A percentile compares a stretch with the other conserved stretches of the same genome.
These are phyloP conservation scores for Lota lota DNA, from an alignment of 2,113 vertebrate species.

Conservation along the genomic window DNA sequence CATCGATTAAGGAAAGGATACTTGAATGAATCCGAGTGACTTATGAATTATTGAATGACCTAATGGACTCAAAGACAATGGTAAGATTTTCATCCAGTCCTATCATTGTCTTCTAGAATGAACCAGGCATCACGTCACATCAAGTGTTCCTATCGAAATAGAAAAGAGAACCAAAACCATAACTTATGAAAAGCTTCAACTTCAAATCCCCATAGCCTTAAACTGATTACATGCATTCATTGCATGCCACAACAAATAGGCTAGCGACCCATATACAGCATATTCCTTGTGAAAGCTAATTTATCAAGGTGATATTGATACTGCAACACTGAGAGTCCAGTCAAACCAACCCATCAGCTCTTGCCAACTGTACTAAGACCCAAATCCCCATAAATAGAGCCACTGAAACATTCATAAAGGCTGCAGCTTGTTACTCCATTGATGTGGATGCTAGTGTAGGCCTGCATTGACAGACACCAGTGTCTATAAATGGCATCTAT, in stretches of 20 bases:
- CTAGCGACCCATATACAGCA: background rate
- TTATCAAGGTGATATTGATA: slow-evolving; percentile 13
- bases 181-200: slow-evolving; percentile 3
- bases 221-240: slow-evolving; percentile 56
- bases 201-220: slow-evolving; percentile 41
- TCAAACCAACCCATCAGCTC: slow-evolving; percentile 45
- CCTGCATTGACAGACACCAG: slow-evolving; percentile 41
- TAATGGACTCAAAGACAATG: no score
- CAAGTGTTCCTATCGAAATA: slow-evolving; percentile 45
- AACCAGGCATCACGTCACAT: background rate
- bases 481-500: slow-evolving; percentile 62
- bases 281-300: background rate
- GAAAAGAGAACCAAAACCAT: slow-evolving; percentile 29
- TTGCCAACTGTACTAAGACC: slow-evolving; percentile 42
- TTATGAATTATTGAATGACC: no score
- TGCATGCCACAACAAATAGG: slow-evolving; percentile 44
- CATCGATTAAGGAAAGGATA: no score
- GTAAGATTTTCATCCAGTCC: no score
- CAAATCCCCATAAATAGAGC: slow-evolving; percentile 55
- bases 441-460: slow-evolving; percentile 41
- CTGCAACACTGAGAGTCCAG: slow-evolving; percentile 20
- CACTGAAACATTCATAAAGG: slow-evolving; percentile 68
- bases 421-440: slow-evolving; percentile 59
- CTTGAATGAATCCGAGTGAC: no score
- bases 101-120: no score